Evolutionary conservation across 2,797 vertebrate species (phyloP), one percentile per base, ranked within the genome.

Genomic region (Acrocephalus scirpaceus): DNA sequence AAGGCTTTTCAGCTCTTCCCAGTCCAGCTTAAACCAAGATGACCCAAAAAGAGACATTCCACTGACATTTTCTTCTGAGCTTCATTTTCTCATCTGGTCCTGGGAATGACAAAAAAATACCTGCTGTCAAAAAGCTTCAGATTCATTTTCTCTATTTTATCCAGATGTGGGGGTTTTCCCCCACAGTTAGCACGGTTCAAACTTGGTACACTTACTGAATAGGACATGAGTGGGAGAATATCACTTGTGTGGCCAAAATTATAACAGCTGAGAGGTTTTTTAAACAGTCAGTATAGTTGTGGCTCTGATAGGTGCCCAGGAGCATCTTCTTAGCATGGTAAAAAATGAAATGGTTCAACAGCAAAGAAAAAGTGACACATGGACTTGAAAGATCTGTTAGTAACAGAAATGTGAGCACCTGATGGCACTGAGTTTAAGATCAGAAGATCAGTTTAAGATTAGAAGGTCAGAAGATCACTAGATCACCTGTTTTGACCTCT

Each of bases 91-190:
- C 19, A 30, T 11, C 14, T 87, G 23, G 42, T 53, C 17, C 51
- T 42, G 44, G 20, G 32, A 81, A 71, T 13, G 6, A 54, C 21
- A 19, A 66, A 66, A 81, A 75, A 79, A 29, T 6, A 0, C 21
- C 27, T 84, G 11, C 40, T 62, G 27, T 25, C 21, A 51, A 38
- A 79, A 89, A 66, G 10, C 16, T 77, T 77, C 34, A 57, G 18
- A 16, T 26, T 76, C 0, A 9, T 56, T 88, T 56, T 62, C 48
- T 54, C 15, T 34, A 2, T 69, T 78, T 89, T n/a, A 48, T 47
- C 45, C 23, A 48, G 57, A 23, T 34, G 10, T 65, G 38, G 13
- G 4, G 1, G 0, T 11, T 48, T 10, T 4, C 2, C 2, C 21
- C 9, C 23, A 10, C 13, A 60, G 8, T 34, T 64, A 40, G 13